Evolutionary conservation across 2,797 vertebrate genomes (phyloP).

Genomic region (Remorina albescens): DNA sequence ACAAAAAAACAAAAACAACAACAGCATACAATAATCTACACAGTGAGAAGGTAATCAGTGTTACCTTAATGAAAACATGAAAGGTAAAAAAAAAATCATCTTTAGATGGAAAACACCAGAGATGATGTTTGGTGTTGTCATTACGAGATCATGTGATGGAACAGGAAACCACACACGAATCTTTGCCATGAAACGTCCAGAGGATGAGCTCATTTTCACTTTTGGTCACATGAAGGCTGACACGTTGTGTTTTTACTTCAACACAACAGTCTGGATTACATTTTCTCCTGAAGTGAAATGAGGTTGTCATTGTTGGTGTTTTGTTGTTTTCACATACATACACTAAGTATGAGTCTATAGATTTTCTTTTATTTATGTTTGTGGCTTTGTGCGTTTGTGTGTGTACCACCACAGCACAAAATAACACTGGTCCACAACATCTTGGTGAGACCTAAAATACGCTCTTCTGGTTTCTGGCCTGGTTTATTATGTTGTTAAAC

Average conservation of each 20-base stretch:
- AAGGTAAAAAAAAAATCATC: constrained; percentile 1
- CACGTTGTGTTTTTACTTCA: constrained; percentile 27
- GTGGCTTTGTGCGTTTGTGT: not conserved
- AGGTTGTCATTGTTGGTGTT: constrained; percentile 29
- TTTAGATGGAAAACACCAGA: not conserved
- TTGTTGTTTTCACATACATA: no score
- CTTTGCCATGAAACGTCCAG: constrained; percentile 7
- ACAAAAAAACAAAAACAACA: not conserved
- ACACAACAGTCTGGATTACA: constrained; percentile 56
- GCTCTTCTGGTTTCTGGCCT: not conserved
- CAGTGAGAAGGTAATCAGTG: constrained; percentile 7
- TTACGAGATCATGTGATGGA: not conserved
- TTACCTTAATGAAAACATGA: constrained; percentile 13
- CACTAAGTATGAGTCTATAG: no score
- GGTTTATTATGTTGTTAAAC: constrained; percentile 6
- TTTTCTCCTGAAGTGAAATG: constrained; percentile 34
- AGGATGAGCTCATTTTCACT: constrained; percentile 21
- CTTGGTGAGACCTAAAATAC: not conserved
- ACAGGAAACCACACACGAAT: not conserved
- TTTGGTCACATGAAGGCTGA: not conserved
- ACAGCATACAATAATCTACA: constrained; percentile 11
- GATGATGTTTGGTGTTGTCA: not conserved
- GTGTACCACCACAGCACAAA: not conserved
- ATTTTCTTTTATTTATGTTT: not conserved
- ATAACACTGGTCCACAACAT: not conserved